Base-by-base conservation (phyloP, 2,113 vertebrate species). In the Hemichromis elongatus region DNA sequence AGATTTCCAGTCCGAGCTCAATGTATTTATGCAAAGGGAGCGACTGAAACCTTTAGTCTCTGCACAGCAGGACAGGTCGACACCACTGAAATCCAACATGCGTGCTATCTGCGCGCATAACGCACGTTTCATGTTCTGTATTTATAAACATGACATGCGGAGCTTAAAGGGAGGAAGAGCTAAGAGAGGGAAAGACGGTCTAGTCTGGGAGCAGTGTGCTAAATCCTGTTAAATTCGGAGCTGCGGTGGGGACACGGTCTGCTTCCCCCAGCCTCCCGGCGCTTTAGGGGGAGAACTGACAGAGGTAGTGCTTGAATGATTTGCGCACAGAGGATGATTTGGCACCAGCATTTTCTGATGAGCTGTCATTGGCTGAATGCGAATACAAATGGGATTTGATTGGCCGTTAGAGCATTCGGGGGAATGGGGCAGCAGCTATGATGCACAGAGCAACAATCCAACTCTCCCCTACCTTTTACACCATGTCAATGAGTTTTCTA, bases 221-320 rank as follows among this genome's bases (percentile, higher is more conserved):
- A 84, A 94, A 94, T 93, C 89, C 90, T 78, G 88, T 93, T 94
- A 85, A 85, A 83, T 70, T 85, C 18, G 1, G 79, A 79, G 85
- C 86, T 55, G 82, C 52, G 30, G 52, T 47, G 85, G 85, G 61
- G 92, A 92, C 83, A 79, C 63, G 77, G 55, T 92, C 87, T 88
- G 89, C 85, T 88, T 83, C 87, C 79, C 77, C 77, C 77, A 77
- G 82, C 66, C 82, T 87, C 85, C 4, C 55, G 19, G 75, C 2
- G 78, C 92, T 89, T 77, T 42, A 59, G 82, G 85, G 59, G 78
- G 33, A 53, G 77, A 79, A 50, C 78, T 79, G 83, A 85, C 78
- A 28, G 84, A 79, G 79, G 73, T 80, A 68, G 61, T 59, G 81
- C 85, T 55, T 81, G 66, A 88, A 84, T 90, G 80, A 86, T 90